These are phyloP conservation scores for Hyperoplus lanceolatus DNA, from an alignment of 2,797 vertebrate genomes.

Conservation along the genomic window DNA sequence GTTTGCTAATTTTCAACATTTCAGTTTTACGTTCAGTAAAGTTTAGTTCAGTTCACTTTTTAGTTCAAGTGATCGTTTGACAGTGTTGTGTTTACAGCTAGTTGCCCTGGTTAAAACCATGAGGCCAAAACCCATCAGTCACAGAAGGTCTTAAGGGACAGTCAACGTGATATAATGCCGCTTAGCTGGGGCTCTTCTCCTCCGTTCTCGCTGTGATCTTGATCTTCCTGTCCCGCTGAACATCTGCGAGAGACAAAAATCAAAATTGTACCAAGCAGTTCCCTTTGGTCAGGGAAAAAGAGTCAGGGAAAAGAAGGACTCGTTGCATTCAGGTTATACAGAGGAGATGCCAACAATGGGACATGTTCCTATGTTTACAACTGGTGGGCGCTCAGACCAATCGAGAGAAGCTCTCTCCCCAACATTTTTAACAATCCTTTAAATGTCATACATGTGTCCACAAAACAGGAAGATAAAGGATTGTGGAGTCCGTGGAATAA, in stretches of 20 bases:
- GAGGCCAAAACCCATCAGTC: not conserved
- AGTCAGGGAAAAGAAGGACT: not conserved
- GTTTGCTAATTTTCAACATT: not conserved
- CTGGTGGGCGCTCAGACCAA: no score
- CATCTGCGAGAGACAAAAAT: slow-evolving; percentile 30
- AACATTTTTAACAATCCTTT: not conserved
- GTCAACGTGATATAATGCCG: not conserved
- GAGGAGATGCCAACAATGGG: no score
- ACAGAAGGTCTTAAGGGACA: not conserved
- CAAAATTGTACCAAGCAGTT: not conserved
- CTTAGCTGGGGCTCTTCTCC: slow-evolving; percentile 50
- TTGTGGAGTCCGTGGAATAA: not conserved
- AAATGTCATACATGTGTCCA: not conserved
- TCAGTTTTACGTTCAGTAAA: no score
- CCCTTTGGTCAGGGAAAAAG: not conserved
- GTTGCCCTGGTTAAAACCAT: not conserved
- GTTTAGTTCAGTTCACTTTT: no score
- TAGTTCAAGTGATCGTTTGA: no score
- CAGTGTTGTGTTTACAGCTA: not conserved
- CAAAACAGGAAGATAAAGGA: not conserved
- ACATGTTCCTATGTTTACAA: no score
- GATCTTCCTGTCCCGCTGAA: slow-evolving; percentile 53
- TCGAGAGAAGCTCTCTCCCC: no score
- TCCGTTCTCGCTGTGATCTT: slow-evolving; percentile 53
- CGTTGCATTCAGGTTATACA: no score